These are phyloP conservation scores for Apeltes quadracus DNA, from an alignment of 2,113 vertebrate genomes.

Conservation along the genomic window DNA sequence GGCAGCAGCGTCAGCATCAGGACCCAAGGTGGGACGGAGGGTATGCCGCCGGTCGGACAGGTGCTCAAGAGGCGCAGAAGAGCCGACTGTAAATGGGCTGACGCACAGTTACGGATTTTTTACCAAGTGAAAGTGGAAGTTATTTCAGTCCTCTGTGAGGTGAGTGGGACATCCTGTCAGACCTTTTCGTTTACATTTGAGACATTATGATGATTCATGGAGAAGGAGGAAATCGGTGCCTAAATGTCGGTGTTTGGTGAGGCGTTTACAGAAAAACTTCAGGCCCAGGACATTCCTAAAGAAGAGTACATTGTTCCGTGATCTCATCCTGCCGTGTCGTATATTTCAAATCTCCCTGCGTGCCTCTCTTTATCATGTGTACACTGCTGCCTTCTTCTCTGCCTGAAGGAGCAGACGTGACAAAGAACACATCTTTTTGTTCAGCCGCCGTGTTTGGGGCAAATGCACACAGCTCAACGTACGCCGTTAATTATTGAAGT, in stretches of 20 bases:
- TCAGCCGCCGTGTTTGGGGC: background rate
- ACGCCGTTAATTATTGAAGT: background rate
- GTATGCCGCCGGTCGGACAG: conserved; percentile 30
- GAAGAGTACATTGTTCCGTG: background rate
- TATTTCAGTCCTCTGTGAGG: conserved; percentile 28
- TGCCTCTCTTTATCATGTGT: background rate
- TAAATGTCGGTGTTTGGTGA: background rate
- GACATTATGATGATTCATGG: background rate
- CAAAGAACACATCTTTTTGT: background rate
- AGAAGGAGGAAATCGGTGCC: background rate
- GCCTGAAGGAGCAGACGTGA: background rate
- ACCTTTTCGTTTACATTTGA: background rate
- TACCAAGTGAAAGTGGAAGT: background rate
- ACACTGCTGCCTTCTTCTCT: background rate
- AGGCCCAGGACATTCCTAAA: background rate
- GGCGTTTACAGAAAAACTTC: background rate
- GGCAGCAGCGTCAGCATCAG: conserved; percentile 1
- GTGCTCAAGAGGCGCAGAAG: background rate
- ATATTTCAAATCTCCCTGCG: background rate
- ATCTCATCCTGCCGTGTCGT: conserved; percentile 4
- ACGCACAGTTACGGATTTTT: background rate
- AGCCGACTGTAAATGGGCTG: background rate
- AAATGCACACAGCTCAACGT: background rate
- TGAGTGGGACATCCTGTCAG: conserved; percentile 30
- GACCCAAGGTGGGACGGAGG: conserved; percentile 6